These are phyloP conservation scores for Cyphomyrmex costatus DNA, from an alignment of 1,140 invertebrate species.

Conservation along the genomic window DNA sequence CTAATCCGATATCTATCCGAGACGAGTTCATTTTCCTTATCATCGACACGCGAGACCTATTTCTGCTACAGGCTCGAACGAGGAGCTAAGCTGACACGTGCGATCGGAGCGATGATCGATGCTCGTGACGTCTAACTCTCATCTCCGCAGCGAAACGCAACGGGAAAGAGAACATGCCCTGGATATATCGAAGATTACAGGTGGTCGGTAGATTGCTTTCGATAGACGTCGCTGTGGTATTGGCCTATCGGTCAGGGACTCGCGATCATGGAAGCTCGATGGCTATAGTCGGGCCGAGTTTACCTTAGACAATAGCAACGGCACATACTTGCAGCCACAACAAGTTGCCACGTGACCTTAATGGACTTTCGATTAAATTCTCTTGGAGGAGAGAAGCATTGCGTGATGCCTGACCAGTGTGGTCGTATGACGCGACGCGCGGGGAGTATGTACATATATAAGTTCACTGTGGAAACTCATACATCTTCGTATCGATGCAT, in stretches of 20 bases:
- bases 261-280: conserved; percentile 30
- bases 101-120: conserved; percentile 14
- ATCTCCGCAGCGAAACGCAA: not conserved
- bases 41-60: conserved; percentile 40
- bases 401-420: conserved; percentile 50
- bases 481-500: not conserved
- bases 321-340: conserved; percentile 72
- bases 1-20: not conserved
- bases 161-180: not conserved
- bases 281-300: conserved; percentile 53
- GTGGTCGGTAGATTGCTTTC: conserved; percentile 69
- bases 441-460: not conserved
- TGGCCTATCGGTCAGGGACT: conserved; percentile 61
- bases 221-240: conserved; percentile 48
- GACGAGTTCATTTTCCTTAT: conserved; percentile 16
- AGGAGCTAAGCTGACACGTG: not conserved
- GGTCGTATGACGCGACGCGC: conserved; percentile 47
- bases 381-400: conserved; percentile 23
- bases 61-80: not conserved
- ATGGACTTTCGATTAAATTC: conserved; percentile 81
- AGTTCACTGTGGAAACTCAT: not conserved
- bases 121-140: not conserved
- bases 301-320: conserved; percentile 77
- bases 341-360: conserved; percentile 79
- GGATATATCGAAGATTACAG: conserved; percentile 67